A percentile compares a stretch with the other conserved stretches of the same genome.
Evolutionary conservation across 2,888 invertebrate species (phyloP).

Genomic region (Diabrotica balteata): DNA sequence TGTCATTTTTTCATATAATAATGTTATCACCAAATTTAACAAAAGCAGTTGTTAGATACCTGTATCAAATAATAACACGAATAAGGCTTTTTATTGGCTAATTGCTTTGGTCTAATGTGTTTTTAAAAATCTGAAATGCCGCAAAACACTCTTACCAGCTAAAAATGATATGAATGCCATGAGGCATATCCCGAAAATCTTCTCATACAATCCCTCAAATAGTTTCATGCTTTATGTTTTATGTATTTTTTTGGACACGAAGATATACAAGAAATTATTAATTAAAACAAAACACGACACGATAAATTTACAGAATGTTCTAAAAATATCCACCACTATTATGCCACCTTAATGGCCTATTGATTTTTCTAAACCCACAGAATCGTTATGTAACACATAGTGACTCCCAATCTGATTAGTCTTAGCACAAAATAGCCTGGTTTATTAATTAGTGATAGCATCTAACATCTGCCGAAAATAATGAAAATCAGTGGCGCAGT

Average conservation of each 20-base stretch:
- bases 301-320: background rate
- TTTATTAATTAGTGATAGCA: conserved; percentile 1
- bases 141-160: too few relatives aligned
- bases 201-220: too few relatives aligned
- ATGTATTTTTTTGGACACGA: background rate
- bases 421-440: background rate
- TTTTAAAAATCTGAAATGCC: too few relatives aligned
- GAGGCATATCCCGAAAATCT: too few relatives aligned
- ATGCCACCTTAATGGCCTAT: conserved; percentile 1
- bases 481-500: conserved; percentile 1
- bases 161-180: too few relatives aligned
- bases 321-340: background rate
- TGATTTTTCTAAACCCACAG: background rate
- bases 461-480: conserved; percentile 5
- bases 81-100: too few relatives aligned
- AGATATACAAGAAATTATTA: background rate
- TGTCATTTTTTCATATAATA: too few relatives aligned
- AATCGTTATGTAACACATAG: conserved; percentile 7
- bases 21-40: too few relatives aligned
- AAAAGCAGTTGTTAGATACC: too few relatives aligned
- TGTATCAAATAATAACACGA: too few relatives aligned
- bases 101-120: too few relatives aligned
- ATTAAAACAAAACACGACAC: conserved; percentile 3
- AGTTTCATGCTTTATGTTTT: too few relatives aligned
- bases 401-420: conserved; percentile 1